phyloP scores from a whole-genome alignment of 2,113 vertebrate genomes.

The Barbus barbus region DNA sequence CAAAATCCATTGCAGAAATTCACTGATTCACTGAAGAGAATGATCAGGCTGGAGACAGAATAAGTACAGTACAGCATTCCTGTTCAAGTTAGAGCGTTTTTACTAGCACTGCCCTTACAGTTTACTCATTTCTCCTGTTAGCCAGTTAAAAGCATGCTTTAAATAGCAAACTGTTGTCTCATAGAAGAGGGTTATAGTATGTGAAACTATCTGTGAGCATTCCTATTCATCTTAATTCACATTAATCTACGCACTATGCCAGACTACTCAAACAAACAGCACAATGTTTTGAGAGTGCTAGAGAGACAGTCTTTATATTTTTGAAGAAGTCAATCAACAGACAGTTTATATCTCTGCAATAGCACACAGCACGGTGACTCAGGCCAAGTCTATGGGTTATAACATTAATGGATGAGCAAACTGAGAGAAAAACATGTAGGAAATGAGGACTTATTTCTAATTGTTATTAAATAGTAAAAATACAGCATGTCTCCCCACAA shows the following conservation, averaged over 20 bases:
- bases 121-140: not conserved
- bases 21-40: no score
- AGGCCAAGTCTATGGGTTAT: not conserved
- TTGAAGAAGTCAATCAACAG: not conserved
- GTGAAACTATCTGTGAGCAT: not conserved
- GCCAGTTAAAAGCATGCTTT: not conserved
- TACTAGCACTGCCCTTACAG: not conserved
- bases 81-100: not conserved
- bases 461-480: constrained; percentile 42
- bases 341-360: not conserved
- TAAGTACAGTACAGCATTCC: not conserved
- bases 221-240: not conserved
- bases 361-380: not conserved
- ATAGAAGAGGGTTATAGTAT: not conserved
- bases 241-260: not conserved
- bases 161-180: not conserved
- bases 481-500: not conserved
- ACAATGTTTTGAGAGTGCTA: not conserved
- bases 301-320: not conserved
- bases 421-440: constrained; percentile 3
- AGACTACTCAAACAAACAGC: not conserved
- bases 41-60: no score
- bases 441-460: not conserved
- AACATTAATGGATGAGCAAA: not conserved
- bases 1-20: constrained; percentile 5